These are phyloP conservation scores for Shargacucullia verbasci DNA, from an alignment of 2,888 invertebrate genomes.

Conservation along the genomic window DNA sequence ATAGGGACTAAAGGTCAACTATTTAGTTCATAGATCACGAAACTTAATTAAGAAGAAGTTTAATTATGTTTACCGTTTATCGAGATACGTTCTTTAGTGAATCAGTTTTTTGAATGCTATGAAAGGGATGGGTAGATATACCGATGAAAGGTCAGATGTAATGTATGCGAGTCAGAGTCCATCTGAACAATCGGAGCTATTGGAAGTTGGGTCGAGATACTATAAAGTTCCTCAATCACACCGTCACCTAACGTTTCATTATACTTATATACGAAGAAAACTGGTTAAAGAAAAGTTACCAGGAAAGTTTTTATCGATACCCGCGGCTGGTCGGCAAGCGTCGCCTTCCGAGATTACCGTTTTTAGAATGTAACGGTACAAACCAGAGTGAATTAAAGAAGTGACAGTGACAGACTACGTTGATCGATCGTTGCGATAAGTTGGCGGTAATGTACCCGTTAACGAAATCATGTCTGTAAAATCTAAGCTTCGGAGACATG, in stretches of 20 bases:
- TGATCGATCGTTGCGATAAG: slow-evolving; percentile 50
- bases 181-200: slow-evolving; percentile 69
- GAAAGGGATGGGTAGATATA: slow-evolving; percentile 47
- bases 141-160: slow-evolving; percentile 61
- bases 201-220: slow-evolving; percentile 65
- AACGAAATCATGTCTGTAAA: slow-evolving; percentile 28
- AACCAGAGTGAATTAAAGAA: slow-evolving; percentile 44
- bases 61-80: slow-evolving; percentile 44
- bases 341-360: slow-evolving; percentile 49
- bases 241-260: slow-evolving; percentile 55
- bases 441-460: slow-evolving; percentile 29
- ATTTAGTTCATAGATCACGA: slow-evolving; percentile 27
- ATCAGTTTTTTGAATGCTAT: slow-evolving; percentile 38
- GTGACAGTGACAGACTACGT: slow-evolving; percentile 50
- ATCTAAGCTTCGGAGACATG: slow-evolving; percentile 20
- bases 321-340: slow-evolving; percentile 25
- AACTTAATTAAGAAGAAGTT: slow-evolving; percentile 39
- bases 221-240: slow-evolving; percentile 65
- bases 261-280: slow-evolving; percentile 46
- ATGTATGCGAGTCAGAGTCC: slow-evolving; percentile 71
- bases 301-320: slow-evolving; percentile 47
- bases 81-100: slow-evolving; percentile 32
- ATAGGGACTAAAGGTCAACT: slow-evolving; percentile 14
- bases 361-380: slow-evolving; percentile 57
- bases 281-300: slow-evolving; percentile 55